Base-by-base conservation (phyloP, 2,888 invertebrate genomes). In the Clistopyga incitator region DNA sequence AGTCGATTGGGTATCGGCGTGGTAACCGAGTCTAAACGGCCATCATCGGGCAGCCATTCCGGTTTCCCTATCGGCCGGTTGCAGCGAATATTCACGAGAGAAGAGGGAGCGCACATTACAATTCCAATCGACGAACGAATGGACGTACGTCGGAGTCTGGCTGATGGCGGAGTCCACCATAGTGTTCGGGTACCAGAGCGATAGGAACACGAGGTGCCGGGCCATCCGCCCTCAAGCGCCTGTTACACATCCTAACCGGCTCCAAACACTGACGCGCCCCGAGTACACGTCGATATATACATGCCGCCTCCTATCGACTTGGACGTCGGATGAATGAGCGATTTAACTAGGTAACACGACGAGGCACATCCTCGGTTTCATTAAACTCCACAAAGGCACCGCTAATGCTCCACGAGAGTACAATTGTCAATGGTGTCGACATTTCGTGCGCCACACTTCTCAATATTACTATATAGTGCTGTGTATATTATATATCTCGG, bases 361-460 rank as follows among this genome's bases (percentile, higher is more conserved):
- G 64, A 42, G 75, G 47, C 75, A 79, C 70, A 75, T 76, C 71
- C 75, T 79, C 70, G 71, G 78, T 71, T 79, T 76, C 65, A 82
- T 82, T 82, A 76, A 82, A 82, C 76, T 82, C 65, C 64, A 85
- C 84, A 85, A 84, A 85, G 85, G 82, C 80, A 79, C 47, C 68
- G 34, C 72, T 82, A 84, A 84, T 86, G 80, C 80, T 82, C 78
- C 72, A 72, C 61, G 25, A 15, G 72, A 79, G 64, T 76, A 82
- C 50, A 56, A 50, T 79, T 79, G 56, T 50, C 75, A 59, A 54
- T 59, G 64, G 42, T 11, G 75, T 71, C 42, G 50, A 61, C 75
- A 29, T 67, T 68, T 59, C 34, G 38, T 29, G 29, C 8, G n/a
- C 54, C 42, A 72, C 38, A 56, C 71, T 52, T 23, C 20, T n/a